These are phyloP conservation scores for Syrrhaptes paradoxus DNA, from an alignment of 2,113 vertebrate species.

Conservation along the genomic window DNA sequence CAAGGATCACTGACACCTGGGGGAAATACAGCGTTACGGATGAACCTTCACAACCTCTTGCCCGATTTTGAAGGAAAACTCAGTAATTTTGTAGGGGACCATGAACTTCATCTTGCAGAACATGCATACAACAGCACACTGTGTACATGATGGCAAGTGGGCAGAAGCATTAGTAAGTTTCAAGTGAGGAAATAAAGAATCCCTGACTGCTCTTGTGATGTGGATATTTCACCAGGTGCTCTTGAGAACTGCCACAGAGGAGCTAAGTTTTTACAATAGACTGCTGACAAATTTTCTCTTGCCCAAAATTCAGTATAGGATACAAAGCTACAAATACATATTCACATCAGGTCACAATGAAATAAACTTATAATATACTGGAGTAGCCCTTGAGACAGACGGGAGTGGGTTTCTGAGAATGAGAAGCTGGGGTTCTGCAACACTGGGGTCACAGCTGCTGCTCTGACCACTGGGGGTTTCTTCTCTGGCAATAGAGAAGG, in stretches of 20 bases:
- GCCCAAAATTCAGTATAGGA: background rate
- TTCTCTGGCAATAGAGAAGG: background rate
- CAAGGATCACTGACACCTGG: background rate
- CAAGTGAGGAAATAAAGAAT: background rate
- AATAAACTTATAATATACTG: background rate
- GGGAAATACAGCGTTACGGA: background rate
- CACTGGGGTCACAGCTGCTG: background rate
- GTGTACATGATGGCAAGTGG: background rate
- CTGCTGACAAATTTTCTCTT: background rate
- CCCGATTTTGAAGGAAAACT: background rate
- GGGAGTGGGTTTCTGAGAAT: background rate
- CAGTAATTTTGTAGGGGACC: background rate
- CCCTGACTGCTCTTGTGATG: background rate
- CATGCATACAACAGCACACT: background rate
- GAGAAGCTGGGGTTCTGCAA: background rate
- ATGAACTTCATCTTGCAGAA: background rate
- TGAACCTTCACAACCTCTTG: background rate
- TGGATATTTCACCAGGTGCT: background rate
- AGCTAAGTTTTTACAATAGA: background rate
- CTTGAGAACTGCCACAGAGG: background rate
- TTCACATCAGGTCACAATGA: background rate
- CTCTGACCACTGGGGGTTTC: background rate
- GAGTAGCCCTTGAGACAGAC: background rate
- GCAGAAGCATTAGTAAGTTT: background rate
- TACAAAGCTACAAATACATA: background rate